Percentiles rank a stretch among this genome's conserved stretches.
Evolutionary conservation across 2,113 vertebrate species (phyloP).

Genomic region (Gobiocypris rarus): DNA sequence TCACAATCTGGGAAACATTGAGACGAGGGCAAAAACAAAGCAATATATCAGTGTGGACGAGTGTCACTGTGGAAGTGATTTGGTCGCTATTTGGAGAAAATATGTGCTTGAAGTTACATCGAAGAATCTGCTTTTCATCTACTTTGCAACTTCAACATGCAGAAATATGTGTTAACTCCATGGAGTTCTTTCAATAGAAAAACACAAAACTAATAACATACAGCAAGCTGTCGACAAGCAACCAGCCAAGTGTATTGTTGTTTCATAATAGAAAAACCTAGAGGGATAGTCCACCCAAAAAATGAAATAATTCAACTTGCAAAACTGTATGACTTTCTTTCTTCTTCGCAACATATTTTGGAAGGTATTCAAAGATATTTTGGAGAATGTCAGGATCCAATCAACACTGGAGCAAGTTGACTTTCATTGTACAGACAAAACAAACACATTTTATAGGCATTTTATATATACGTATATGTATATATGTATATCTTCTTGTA

Average conservation of each 20-base stretch:
- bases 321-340: neutral
- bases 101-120: slow-evolving; percentile 4
- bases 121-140: slow-evolving; percentile 26
- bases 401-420: neutral
- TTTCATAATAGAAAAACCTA: slow-evolving; percentile 24
- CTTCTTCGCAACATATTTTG: neutral
- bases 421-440: no score
- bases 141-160: slow-evolving; percentile 3
- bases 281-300: neutral
- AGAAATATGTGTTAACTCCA: neutral
- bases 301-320: neutral
- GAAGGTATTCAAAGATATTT: neutral
- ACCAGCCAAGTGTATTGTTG: slow-evolving; percentile 34
- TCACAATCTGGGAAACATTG: slow-evolving; percentile 24
- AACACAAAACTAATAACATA: slow-evolving; percentile 60
- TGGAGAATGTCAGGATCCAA: neutral
- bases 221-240: slow-evolving; percentile 53
- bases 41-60: neutral
- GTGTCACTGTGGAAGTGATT: slow-evolving; percentile 12
- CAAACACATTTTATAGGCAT: no score
- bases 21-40: neutral
- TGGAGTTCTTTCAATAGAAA: slow-evolving; percentile 57
- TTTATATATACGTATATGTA: no score
- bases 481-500: no score
- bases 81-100: slow-evolving; percentile 15